A percentile compares a stretch with the other conserved stretches of the same genome.
Evolutionary conservation across 1,140 invertebrate genomes (phyloP).

Genomic region (Holcopasites calliopsidis): DNA sequence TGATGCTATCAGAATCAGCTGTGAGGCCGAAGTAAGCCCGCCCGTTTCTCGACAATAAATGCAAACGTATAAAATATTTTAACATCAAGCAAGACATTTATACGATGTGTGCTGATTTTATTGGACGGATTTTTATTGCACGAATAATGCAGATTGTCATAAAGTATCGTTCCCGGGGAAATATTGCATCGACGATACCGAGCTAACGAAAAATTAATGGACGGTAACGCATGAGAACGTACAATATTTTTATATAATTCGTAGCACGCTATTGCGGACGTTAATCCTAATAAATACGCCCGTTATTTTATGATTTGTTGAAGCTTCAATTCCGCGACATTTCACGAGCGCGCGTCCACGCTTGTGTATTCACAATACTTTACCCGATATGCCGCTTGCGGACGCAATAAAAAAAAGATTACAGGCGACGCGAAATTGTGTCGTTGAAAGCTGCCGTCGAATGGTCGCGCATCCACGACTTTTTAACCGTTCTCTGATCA

Average conservation of each 20-base stretch:
- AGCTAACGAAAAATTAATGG: not conserved
- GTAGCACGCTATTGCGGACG: not conserved
- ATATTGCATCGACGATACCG: not conserved
- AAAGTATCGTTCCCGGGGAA: not conserved
- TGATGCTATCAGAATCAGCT: too few species aligned
- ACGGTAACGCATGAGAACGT: not conserved
- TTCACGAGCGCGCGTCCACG: not conserved
- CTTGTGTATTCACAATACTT: not conserved
- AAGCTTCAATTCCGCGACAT: not conserved
- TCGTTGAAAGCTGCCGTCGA: conserved; percentile 19
- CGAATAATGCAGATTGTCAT: not conserved
- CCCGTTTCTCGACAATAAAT: too few species aligned
- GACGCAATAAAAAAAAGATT: conserved; percentile 19
- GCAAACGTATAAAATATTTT: too few species aligned
- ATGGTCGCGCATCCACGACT: conserved; percentile 1
- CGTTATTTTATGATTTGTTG: not conserved
- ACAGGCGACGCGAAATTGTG: not conserved
- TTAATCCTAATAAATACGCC: conserved; percentile 2
- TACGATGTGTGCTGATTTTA: too few species aligned
- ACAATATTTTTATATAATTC: not conserved
- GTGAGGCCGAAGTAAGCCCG: too few species aligned
- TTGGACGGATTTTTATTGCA: not conserved
- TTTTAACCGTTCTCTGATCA: not conserved
- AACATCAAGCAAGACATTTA: too few species aligned
- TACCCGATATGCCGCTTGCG: not conserved